Conservation (phyloP, 2,113 vertebrate genomes). For the Leucosticte australis region DNA sequence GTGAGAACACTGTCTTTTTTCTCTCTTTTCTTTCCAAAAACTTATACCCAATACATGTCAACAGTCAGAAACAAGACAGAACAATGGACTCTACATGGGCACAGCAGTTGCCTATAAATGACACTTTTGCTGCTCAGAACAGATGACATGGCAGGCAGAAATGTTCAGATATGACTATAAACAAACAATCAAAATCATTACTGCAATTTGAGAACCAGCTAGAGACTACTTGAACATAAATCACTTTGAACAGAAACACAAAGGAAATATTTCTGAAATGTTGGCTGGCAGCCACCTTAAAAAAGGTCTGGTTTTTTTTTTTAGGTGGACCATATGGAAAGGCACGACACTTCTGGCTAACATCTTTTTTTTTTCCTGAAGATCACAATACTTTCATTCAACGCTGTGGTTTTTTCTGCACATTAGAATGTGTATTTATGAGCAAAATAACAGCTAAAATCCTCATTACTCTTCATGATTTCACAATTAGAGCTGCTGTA, state of each 20-base stretch:
- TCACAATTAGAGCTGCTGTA: neutral
- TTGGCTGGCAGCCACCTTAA: slow-evolving; percentile 29
- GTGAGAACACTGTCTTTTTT: neutral
- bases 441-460: neutral
- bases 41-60: neutral
- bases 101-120: neutral
- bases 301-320: neutral
- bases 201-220: slow-evolving; percentile 5
- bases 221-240: slow-evolving; percentile 19
- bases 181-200: slow-evolving; percentile 25
- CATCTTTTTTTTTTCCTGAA: neutral
- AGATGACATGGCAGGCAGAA: neutral
- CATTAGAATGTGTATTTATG: neutral
- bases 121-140: neutral
- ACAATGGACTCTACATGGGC: neutral
- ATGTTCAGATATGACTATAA: slow-evolving; percentile 17
- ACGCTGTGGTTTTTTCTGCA: neutral
- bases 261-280: slow-evolving; percentile 37
- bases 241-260: slow-evolving; percentile 16
- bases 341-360: neutral
- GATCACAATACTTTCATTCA: neutral
- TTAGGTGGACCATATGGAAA: neutral
- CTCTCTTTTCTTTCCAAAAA: neutral
- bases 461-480: slow-evolving; percentile 31
- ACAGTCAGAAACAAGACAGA: neutral